Conservation (phyloP, 64 coral and sea anemone genomes). For the Astreopora myriophthalma region DNA sequence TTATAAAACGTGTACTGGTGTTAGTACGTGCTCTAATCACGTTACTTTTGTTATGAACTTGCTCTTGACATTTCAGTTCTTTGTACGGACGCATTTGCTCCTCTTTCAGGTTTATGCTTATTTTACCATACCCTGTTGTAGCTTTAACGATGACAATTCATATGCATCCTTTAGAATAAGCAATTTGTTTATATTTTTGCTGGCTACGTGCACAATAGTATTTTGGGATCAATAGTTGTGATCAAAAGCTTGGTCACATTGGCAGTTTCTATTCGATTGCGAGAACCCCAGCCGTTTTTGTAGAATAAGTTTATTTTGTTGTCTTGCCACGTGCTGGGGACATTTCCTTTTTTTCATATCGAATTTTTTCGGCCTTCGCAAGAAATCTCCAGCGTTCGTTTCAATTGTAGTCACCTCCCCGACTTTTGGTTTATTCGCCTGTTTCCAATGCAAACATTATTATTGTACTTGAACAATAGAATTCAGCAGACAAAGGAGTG, state of each 20-base stretch:
- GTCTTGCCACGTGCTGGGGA: background rate
- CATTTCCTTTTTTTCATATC: background rate
- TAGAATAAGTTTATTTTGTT: background rate
- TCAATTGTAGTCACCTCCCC: background rate
- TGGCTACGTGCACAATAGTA: background rate
- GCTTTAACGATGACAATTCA: background rate
- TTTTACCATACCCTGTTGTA: background rate
- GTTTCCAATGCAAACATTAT: background rate
- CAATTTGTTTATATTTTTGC: constrained; percentile 4
- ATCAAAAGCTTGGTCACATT: background rate
- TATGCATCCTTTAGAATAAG: background rate
- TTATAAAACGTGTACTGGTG: too few relatives aligned
- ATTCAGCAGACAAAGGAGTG: background rate
- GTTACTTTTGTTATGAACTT: constrained; percentile 3
- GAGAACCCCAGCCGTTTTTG: background rate
- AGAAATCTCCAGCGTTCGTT: background rate
- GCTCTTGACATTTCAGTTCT: background rate
- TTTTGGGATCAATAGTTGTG: constrained; percentile 1
- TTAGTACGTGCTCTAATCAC: background rate
- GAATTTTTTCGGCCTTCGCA: too few relatives aligned
- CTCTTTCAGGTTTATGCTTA: background rate
- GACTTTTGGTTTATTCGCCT: background rate
- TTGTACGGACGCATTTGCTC: background rate
- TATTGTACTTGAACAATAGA: background rate
- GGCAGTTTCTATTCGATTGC: background rate